Conservation (phyloP, 1,140 invertebrate species). For the Adelges cooleyi region DNA sequence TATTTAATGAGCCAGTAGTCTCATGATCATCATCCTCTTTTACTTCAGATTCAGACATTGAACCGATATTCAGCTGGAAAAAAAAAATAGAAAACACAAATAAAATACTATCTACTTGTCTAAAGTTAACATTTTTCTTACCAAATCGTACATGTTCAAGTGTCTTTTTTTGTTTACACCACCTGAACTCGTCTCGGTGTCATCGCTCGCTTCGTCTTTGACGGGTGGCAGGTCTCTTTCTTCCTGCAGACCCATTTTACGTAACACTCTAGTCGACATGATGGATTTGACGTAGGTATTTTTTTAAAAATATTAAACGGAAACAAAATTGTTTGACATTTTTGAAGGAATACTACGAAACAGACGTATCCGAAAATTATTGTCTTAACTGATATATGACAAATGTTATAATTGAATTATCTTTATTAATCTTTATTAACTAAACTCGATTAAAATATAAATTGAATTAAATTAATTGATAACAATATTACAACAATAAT, state of each 20-base stretch:
- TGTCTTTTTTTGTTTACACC: constrained; percentile 43
- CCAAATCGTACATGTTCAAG: constrained; percentile 52
- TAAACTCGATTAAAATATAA: too few relatives aligned
- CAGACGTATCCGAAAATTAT: too few relatives aligned
- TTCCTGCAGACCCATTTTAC: constrained; percentile 34
- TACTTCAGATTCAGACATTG: constrained; percentile 51
- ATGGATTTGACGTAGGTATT: too few relatives aligned
- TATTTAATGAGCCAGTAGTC: constrained; percentile 45
- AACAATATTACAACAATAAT: too few relatives aligned
- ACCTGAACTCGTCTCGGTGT: constrained; percentile 40
- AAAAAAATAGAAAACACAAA: neutral
- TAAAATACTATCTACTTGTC: neutral
- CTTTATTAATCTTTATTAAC: too few relatives aligned
- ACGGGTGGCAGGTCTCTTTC: constrained; percentile 29
- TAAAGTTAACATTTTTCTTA: constrained; percentile 31
- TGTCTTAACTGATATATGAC: too few relatives aligned
- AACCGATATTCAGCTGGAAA: constrained; percentile 47
- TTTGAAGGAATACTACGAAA: too few relatives aligned
- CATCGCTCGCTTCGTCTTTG: constrained; percentile 41
- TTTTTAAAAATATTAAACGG: too few relatives aligned
- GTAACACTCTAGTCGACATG: constrained; percentile 35
- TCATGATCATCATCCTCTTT: constrained; percentile 56
- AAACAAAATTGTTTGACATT: too few relatives aligned
- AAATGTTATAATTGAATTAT: too few relatives aligned
- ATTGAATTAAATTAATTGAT: too few relatives aligned